Percentiles rank a stretch among this genome's conserved stretches.
Evolutionary conservation across 2,888 invertebrate species (phyloP).

Genomic region (Nomada ferruginata): DNA sequence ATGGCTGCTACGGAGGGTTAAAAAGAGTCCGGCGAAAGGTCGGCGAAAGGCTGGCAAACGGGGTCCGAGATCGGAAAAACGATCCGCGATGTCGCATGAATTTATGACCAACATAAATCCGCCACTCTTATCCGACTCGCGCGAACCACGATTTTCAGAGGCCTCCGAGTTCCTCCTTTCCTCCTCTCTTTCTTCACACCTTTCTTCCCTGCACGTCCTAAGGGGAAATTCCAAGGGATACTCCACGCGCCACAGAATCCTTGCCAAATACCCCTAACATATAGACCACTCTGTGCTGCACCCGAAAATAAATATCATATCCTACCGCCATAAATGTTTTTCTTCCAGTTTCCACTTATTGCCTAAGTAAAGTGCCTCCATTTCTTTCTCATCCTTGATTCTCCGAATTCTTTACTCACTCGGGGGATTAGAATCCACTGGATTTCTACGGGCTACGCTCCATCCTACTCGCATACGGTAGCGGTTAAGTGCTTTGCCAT

Average conservation of each 20-base stretch:
- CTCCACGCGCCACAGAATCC: conserved; percentile 14
- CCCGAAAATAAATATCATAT: background rate
- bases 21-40: conserved; percentile 35
- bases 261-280: conserved; percentile 16
- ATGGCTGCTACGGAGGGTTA: conserved; percentile 17
- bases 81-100: conserved; percentile 80
- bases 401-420: background rate
- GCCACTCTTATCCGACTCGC: conserved; percentile 53
- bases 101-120: conserved; percentile 83
- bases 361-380: no score
- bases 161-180: conserved; percentile 61
- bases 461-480: background rate
- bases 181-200: conserved; percentile 1
- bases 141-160: conserved; percentile 67
- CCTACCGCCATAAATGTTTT: background rate
- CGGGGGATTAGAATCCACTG: background rate
- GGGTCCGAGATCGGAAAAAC: conserved; percentile 77
- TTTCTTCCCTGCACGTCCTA: background rate
- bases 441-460: background rate
- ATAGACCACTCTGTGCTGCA: background rate
- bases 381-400: no score
- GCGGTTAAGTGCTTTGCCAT: conserved; percentile 2
- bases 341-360: no score
- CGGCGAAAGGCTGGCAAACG: conserved; percentile 55
- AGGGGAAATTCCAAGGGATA: conserved; percentile 55